Conservation (phyloP, 35 echinoderm and acorn worm genomes). For the Anneissia japonica region DNA sequence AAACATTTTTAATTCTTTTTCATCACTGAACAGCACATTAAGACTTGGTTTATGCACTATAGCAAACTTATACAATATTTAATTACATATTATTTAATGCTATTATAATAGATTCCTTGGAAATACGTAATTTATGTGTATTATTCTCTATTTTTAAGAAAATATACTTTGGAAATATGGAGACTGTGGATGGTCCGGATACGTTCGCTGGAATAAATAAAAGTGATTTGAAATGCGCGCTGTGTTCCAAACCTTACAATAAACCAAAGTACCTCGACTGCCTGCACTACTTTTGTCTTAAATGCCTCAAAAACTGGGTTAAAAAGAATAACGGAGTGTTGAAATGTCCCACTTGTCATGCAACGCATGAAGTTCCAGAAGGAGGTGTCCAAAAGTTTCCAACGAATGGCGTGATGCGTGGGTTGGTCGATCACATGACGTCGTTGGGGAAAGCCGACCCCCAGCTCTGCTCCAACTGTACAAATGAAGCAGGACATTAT, state of each 20-base stretch:
- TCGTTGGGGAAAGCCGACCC: not conserved
- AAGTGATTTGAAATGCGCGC: not conserved
- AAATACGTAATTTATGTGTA: no score
- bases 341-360: not conserved
- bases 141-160: no score
- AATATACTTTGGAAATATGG: not conserved
- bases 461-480: not conserved
- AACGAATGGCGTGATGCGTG: not conserved
- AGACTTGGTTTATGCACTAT: no score
- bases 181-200: not conserved
- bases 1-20: no score
- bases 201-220: not conserved
- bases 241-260: not conserved
- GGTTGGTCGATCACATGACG: not conserved
- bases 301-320: not conserved
- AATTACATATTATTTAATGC: no score
- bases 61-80: no score
- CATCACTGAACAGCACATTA: no score
- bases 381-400: not conserved
- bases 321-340: not conserved
- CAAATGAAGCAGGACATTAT: not conserved
- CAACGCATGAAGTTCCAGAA: not conserved
- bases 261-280: not conserved
- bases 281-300: not conserved
- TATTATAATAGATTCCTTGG: no score